These are phyloP conservation scores for Ficedula albicollis DNA, from an alignment of 2,797 vertebrate genomes.

Conservation along the genomic window DNA sequence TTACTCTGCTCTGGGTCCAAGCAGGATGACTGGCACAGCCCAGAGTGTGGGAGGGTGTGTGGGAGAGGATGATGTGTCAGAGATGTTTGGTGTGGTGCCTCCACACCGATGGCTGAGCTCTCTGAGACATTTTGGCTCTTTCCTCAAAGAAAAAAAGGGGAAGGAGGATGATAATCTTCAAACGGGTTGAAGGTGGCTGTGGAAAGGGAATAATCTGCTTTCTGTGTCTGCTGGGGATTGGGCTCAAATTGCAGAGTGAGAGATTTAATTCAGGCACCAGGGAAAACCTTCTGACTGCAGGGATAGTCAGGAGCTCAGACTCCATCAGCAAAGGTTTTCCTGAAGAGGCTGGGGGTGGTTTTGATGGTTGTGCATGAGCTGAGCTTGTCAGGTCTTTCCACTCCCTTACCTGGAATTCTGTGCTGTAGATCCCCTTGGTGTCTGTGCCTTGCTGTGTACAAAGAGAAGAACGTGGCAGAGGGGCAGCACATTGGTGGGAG, in stretches of 20 bases:
- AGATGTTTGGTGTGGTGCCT: background rate
- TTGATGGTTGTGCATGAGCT: background rate
- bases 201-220: slow-evolving; percentile 12
- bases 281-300: background rate
- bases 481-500: background rate
- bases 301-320: background rate
- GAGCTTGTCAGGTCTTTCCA: background rate
- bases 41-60: background rate
- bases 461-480: background rate
- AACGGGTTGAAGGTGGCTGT: background rate
- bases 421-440: background rate
- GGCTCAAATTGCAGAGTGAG: background rate
- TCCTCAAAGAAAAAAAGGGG: background rate
- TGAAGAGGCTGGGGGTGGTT: background rate
- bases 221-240: background rate
- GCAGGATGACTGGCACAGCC: background rate
- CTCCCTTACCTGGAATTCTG: background rate
- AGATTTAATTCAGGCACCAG: background rate
- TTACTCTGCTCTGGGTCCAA: background rate
- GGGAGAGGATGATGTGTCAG: background rate
- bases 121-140: background rate
- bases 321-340: background rate
- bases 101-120: background rate
- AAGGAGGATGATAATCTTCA: background rate
- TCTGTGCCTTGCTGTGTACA: background rate